Conservation (phyloP, 2,797 vertebrate species). For the Menidia menidia region DNA sequence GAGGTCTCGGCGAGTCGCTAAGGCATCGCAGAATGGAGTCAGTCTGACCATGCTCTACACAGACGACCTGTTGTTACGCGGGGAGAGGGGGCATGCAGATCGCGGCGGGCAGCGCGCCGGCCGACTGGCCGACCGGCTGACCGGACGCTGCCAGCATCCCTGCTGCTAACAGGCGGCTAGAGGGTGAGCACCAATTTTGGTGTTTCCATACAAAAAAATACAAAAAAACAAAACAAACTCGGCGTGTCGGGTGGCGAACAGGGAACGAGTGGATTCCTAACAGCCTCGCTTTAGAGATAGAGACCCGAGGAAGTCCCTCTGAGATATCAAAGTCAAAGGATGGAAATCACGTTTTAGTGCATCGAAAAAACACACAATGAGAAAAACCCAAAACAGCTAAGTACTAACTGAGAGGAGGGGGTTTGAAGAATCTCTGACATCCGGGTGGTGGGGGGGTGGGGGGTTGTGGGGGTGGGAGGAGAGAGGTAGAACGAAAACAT, state of each 20-base stretch:
- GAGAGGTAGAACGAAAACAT: conserved; percentile 76
- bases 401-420: conserved; percentile 18
- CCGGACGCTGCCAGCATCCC: conserved; percentile 37
- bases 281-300: neutral
- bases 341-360: conserved; percentile 26
- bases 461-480: too few species aligned
- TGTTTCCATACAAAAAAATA: neutral
- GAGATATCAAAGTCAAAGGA: conserved; percentile 34
- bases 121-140: too few species aligned
- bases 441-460: conserved; percentile 13
- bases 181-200: conserved; percentile 43
- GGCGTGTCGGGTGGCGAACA: neutral
- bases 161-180: conserved; percentile 50
- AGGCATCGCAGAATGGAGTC: conserved; percentile 62
- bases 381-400: neutral
- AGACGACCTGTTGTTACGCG: conserved; percentile 50
- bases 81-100: conserved; percentile 52
- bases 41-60: conserved; percentile 53
- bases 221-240: too few species aligned
- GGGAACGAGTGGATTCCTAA: neutral
- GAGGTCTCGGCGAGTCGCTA: conserved; percentile 49
- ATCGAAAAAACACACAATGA: conserved; percentile 8
- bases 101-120: conserved; percentile 4
- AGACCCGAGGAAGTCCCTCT: conserved; percentile 4
- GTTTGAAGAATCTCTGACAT: conserved; percentile 36